These are phyloP conservation scores for Euzophera pinguis DNA, from an alignment of 2,888 invertebrate species.

Conservation along the genomic window DNA sequence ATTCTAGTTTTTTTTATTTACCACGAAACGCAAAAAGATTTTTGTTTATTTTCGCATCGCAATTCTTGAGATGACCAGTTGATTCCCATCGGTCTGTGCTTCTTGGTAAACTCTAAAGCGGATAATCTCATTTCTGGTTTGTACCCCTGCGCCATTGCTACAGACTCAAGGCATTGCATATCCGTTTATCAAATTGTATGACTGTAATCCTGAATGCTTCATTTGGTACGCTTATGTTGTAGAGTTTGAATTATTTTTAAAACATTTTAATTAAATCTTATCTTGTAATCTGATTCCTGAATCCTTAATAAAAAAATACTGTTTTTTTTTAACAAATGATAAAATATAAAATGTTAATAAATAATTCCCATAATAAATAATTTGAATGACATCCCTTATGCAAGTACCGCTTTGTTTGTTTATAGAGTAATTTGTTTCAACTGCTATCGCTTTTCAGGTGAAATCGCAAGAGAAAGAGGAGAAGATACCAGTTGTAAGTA, in stretches of 20 bases:
- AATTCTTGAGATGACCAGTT: conserved; percentile 37
- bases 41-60: conserved; percentile 58
- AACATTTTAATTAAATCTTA: not conserved
- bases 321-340: too few relatives aligned
- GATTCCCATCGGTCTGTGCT: conserved; percentile 66
- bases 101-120: conserved; percentile 80
- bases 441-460: conserved; percentile 80
- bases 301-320: not conserved
- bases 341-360: too few relatives aligned
- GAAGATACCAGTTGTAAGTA: conserved; percentile 89
- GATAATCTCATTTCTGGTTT: conserved; percentile 71
- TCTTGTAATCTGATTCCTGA: too few relatives aligned
- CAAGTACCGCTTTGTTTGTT: not conserved
- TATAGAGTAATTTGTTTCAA: not conserved
- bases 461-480: conserved; percentile 86
- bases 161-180: conserved; percentile 63
- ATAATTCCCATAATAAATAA: too few relatives aligned
- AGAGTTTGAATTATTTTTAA: conserved; percentile 36
- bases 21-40: conserved; percentile 20
- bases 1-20: conserved; percentile 9
- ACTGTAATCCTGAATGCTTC: conserved; percentile 50
- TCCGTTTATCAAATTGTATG: conserved; percentile 31
- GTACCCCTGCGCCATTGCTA: conserved; percentile 67
- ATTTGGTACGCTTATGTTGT: conserved; percentile 63
- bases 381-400: too few relatives aligned